A percentile compares a stretch with the other conserved stretches of the same genome.
Evolutionary conservation across 92 coral and sea anemone species (phyloP).

Genomic region (Blastomussa wellsi): DNA sequence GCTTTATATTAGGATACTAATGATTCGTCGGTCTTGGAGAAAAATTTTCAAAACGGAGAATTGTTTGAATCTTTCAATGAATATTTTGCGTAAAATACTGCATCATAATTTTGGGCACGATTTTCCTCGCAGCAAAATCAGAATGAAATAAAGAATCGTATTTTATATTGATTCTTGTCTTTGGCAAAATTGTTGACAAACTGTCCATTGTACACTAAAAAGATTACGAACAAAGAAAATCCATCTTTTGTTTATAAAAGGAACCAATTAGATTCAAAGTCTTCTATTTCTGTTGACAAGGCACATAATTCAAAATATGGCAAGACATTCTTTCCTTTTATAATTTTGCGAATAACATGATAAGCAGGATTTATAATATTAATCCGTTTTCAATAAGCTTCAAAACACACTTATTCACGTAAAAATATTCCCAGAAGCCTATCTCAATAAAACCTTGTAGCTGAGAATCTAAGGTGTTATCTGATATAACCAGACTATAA

Average conservation of each 20-base stretch:
- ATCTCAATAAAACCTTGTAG: not conserved
- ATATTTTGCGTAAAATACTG: not conserved
- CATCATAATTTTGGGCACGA: not conserved
- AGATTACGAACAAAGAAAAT: not conserved
- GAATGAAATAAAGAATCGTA: not conserved
- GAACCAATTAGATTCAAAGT: not conserved
- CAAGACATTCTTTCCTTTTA: not conserved
- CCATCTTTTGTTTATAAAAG: not conserved
- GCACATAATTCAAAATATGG: not conserved
- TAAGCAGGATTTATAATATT: not conserved
- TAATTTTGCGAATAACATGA: slow-evolving; percentile 1
- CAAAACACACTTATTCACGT: not conserved
- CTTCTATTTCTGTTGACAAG: not conserved
- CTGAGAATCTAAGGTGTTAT: not conserved
- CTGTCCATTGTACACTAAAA: not conserved
- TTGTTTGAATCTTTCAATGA: not conserved
- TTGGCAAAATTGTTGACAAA: not conserved
- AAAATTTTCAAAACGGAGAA: not conserved
- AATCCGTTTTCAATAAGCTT: not conserved
- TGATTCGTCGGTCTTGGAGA: not conserved
- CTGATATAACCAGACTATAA: not conserved
- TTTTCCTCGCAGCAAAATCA: not conserved
- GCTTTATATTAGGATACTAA: not conserved
- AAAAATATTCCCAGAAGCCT: not conserved
- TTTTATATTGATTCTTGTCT: not conserved